These are phyloP conservation scores for Bicyclus anynana DNA, from an alignment of 1,140 invertebrate species.

Conservation along the genomic window DNA sequence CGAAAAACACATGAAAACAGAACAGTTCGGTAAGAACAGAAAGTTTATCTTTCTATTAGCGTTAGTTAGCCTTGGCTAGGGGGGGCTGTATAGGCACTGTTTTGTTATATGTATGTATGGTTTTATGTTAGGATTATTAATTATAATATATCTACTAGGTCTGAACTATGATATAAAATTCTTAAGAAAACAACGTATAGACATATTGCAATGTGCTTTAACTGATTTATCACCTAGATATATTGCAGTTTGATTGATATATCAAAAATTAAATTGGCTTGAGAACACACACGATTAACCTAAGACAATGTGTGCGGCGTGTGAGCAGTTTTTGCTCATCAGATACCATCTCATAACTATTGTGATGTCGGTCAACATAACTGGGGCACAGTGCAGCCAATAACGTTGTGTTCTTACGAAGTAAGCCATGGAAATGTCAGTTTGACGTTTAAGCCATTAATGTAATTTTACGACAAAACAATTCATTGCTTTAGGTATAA, in stretches of 20 bases:
- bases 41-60: no score
- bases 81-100: no score
- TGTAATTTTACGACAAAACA: background rate
- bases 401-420: conserved; percentile 1
- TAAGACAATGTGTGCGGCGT: conserved; percentile 5
- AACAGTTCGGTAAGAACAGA: no score
- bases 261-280: conserved; percentile 13
- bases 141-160: no score
- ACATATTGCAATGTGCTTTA: background rate
- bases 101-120: no score
- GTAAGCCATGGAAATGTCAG: conserved; percentile 4
- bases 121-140: no score
- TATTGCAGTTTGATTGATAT: conserved; percentile 1
- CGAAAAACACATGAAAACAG: no score
- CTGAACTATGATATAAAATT: no score
- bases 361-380: conserved; percentile 14
- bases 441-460: background rate
- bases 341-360: conserved; percentile 13
- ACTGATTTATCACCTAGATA: background rate
- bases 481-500: background rate
- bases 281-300: conserved; percentile 11
- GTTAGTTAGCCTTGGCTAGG: no score
- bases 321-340: conserved; percentile 8
- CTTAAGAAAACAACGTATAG: no score
- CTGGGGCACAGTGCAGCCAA: conserved; percentile 12